Evolutionary conservation across 2,888 invertebrate species (phyloP).

Genomic region (Timema cristinae): DNA sequence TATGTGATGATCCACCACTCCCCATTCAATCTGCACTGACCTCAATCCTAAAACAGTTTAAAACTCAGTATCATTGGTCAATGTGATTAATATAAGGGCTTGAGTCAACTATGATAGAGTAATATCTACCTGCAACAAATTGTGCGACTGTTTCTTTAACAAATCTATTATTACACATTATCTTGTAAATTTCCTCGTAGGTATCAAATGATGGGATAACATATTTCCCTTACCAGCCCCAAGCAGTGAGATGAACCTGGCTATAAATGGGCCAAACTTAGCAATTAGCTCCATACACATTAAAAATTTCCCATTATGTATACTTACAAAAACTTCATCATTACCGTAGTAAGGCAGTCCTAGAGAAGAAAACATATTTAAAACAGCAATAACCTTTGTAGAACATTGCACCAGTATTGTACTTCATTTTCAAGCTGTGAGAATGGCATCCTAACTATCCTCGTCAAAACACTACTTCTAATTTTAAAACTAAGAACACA

Average conservation of each 20-base stretch:
- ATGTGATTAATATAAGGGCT: neutral
- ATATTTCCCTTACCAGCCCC: no score
- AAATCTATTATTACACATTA: neutral
- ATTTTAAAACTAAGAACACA: conserved; percentile 11
- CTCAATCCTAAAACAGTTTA: neutral
- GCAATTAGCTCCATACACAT: neutral
- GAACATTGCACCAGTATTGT: neutral
- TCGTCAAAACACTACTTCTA: neutral
- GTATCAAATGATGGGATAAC: no score
- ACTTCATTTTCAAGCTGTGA: conserved; percentile 8
- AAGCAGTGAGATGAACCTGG: no score
- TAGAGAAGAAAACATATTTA: conserved; percentile 7
- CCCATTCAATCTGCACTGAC: no score
- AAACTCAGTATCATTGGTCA: neutral
- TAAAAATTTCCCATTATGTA: conserved; percentile 10
- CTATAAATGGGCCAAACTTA: neutral
- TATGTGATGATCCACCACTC: no score
- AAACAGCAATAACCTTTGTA: conserved; percentile 1
- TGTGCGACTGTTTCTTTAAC: neutral
- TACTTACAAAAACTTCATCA: neutral
- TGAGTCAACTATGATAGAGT: conserved; percentile 14
- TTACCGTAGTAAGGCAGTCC: neutral
- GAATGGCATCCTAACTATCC: neutral
- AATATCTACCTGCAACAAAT: neutral
- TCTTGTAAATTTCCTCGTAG: neutral